These are phyloP conservation scores for Sinosuthora webbiana DNA, from an alignment of 2,113 vertebrate species.

Conservation along the genomic window DNA sequence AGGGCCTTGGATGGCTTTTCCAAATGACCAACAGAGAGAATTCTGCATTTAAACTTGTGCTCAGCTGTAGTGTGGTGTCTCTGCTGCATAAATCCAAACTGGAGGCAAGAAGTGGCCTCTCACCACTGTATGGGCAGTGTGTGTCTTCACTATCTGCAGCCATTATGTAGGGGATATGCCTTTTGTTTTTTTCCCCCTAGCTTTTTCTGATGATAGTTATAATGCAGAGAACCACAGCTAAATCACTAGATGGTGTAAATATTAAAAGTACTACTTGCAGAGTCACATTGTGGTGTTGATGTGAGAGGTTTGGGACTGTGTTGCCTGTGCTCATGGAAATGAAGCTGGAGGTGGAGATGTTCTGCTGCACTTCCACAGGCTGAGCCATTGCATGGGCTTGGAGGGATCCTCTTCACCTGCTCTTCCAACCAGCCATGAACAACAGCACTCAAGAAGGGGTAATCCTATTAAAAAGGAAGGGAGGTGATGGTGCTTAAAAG, in stretches of 20 bases:
- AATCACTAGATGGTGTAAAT: not conserved
- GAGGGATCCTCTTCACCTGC: not conserved
- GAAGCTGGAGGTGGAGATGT: slow-evolving; percentile 6
- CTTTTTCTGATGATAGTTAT: not conserved
- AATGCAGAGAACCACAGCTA: not conserved
- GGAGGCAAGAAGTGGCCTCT: not conserved
- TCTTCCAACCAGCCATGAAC: not conserved
- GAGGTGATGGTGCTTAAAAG: not conserved
- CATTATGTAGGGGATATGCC: not conserved
- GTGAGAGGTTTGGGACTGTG: not conserved
- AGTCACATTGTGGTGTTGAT: not conserved
- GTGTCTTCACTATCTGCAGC: not conserved
- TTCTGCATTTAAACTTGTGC: not conserved
- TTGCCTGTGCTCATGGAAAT: not conserved
- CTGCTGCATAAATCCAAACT: not conserved
- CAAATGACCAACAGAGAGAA: not conserved
- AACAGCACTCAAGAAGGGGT: not conserved
- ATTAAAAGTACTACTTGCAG: not conserved
- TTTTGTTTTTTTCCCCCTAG: not conserved
- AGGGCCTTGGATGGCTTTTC: not conserved
- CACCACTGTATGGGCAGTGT: not conserved
- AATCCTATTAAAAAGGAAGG: not conserved
- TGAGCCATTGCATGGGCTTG: not conserved
- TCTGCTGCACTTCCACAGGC: not conserved
- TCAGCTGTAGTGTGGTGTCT: not conserved